Evolutionary conservation across 1,140 invertebrate species (phyloP).

Genomic region (Sycobia sp.): DNA sequence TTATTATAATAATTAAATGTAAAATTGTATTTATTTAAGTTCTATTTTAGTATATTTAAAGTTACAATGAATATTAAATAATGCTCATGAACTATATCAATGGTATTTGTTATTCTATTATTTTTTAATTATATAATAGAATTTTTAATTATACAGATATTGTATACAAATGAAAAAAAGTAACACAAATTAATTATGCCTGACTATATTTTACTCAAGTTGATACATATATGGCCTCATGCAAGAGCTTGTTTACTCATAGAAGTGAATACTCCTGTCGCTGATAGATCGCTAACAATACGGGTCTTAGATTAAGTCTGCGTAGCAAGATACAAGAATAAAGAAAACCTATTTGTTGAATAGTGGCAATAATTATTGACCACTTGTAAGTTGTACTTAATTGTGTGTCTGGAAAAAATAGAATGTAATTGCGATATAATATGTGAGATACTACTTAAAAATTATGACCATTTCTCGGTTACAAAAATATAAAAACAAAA

Average conservation of each 20-base stretch:
- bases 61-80: too few species aligned
- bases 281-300: slow-evolving; percentile 48
- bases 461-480: slow-evolving; percentile 43
- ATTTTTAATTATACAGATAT: not conserved
- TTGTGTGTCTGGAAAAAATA: slow-evolving; percentile 43
- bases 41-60: slow-evolving; percentile 17
- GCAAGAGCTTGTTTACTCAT: slow-evolving; percentile 37
- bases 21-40: slow-evolving; percentile 10
- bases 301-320: slow-evolving; percentile 45
- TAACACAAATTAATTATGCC: slow-evolving; percentile 27
- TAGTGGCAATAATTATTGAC: slow-evolving; percentile 50
- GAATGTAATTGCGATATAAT: slow-evolving; percentile 38
- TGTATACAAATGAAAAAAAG: not conserved
- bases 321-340: slow-evolving; percentile 37
- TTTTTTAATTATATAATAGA: too few species aligned
- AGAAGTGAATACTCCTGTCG: slow-evolving; percentile 38
- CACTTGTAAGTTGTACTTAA: slow-evolving; percentile 53
- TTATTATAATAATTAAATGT: not conserved
- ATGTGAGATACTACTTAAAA: slow-evolving; percentile 39
- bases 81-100: too few species aligned
- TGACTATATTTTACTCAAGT: slow-evolving; percentile 6
- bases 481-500: slow-evolving; percentile 39
- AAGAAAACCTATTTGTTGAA: slow-evolving; percentile 52
- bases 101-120: too few species aligned
- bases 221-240: slow-evolving; percentile 16